Evolutionary conservation across 2,888 invertebrate species (phyloP), one percentile per base, ranked within the genome.

Genomic region (Ecdyonurus torrentis): DNA sequence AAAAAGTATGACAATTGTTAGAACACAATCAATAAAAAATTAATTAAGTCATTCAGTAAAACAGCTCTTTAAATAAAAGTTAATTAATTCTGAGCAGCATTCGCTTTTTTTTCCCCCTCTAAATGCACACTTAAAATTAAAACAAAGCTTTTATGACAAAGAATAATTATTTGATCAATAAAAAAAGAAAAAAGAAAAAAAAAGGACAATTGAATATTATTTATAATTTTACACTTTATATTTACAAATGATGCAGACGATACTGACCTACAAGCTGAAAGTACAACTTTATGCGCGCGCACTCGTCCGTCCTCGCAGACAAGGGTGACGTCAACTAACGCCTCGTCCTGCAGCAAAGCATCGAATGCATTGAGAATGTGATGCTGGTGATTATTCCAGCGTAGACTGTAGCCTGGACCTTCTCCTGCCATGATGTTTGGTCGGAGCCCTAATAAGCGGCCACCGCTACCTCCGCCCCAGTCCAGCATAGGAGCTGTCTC

Each of bases 371-470:
- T 83, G 69, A 92, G 81, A 72, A 94, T 85, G 76, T 93, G 91
- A 69, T 84, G 84, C 75, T 90, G 91, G 79, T 93, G 93, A 79
- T 92, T 92, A 81, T 91, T 91, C 93, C 93, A 94, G 76, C 91
- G 84, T 72, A 93, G 81, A 74, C 91, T 91, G 78, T 91, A 93
- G 76, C 55, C 55, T 7, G 55, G 15, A 5, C 19, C 55, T 7
- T 5, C 37, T 15, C 37, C 37, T 37, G 37, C 37, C 37, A 37
- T 37, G n/a, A n/a, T n/a, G 37, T 15, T 37, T 5, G 7, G 7
- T 5, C 37, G 37, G 37, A 10, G 15, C 5, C 37, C 37, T 37
- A 37, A 37, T 15, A 37, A 15, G 7, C 37, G 37, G 37, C 37
- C 37, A 15, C 37, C 37, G 37, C 37, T 37, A 37, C 37, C 37